Conservation (phyloP, 1,140 invertebrate species). For the Drosophila yakuba region DNA sequence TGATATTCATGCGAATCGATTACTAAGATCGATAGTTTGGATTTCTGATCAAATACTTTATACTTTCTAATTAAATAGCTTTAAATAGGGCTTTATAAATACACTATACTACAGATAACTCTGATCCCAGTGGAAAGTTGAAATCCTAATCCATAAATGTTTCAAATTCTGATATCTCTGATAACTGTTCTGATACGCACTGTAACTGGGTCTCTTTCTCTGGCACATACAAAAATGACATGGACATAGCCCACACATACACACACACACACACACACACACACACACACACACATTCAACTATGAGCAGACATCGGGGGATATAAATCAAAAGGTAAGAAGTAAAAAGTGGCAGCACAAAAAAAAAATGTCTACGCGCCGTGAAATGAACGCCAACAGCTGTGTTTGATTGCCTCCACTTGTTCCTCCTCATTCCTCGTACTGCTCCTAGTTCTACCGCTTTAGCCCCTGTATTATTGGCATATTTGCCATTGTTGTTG, state of each 20-base stretch:
- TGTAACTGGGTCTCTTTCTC: constrained; percentile 11
- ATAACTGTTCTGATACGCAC: constrained; percentile 15
- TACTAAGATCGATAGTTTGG: not conserved
- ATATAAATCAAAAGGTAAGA: constrained; percentile 40
- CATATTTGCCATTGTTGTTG: constrained; percentile 25
- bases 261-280: not conserved
- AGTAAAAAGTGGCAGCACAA: constrained; percentile 19
- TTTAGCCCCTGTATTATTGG: constrained; percentile 27
- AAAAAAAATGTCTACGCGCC: constrained; percentile 18
- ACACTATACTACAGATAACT: too few relatives aligned
- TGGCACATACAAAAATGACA: constrained; percentile 6
- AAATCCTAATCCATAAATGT: too few relatives aligned
- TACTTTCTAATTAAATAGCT: too few relatives aligned
- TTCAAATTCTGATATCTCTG: too few relatives aligned
- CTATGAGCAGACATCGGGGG: constrained; percentile 12
- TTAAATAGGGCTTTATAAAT: too few relatives aligned
- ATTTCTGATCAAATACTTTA: not conserved
- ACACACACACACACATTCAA: not conserved
- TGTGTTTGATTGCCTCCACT: constrained; percentile 45
- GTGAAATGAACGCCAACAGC: constrained; percentile 31
- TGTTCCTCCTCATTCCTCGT: constrained; percentile 11
- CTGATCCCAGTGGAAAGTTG: too few relatives aligned
- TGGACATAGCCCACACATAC: not conserved
- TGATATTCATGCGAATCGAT: not conserved
- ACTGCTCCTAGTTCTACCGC: constrained; percentile 5